phyloP scores from a whole-genome alignment of 35 echinoderm and acorn worm species.

The Acanthaster planci region DNA sequence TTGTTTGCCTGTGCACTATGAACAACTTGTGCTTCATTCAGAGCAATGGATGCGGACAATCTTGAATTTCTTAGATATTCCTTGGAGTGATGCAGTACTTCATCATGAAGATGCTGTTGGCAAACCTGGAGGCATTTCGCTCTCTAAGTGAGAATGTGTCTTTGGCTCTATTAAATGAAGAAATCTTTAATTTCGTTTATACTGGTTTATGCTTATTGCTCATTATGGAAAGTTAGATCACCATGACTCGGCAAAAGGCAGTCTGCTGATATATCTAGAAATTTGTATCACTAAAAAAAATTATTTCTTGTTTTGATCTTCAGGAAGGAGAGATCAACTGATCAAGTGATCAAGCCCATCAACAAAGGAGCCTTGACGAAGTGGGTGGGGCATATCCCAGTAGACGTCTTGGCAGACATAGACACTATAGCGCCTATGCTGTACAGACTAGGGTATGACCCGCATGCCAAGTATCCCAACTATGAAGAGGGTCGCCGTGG shows the following conservation, averaged over 20 bases:
- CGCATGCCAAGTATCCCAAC: conserved; percentile 72
- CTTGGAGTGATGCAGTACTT: conserved; percentile 76
- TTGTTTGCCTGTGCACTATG: conserved; percentile 89
- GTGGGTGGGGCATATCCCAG: conserved; percentile 81
- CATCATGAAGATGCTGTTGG: conserved; percentile 91
- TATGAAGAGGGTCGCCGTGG: conserved; percentile 63
- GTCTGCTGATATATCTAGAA: too few relatives aligned
- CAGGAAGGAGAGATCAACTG: conserved; percentile 78
- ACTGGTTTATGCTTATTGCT: too few relatives aligned
- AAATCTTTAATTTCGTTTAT: too few relatives aligned
- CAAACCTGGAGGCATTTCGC: conserved; percentile 83
- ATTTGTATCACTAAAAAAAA: too few relatives aligned
- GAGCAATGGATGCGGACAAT: conserved; percentile 86
- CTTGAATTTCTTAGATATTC: conserved; percentile 68
- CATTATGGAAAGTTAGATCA: too few relatives aligned
- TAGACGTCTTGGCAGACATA: conserved; percentile 73
- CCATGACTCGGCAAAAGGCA: background rate
- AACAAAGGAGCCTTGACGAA: conserved; percentile 78
- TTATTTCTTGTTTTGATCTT: conserved; percentile 17
- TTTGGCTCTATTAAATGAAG: too few relatives aligned
- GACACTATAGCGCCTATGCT: conserved; percentile 78
- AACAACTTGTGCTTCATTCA: conserved; percentile 88
- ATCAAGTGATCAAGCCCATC: conserved; percentile 86
- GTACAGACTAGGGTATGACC: conserved; percentile 66
- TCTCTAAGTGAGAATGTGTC: conserved; percentile 80